A percentile compares a stretch with the other conserved stretches of the same genome.
These are phyloP conservation scores for Mionectes macconnelli DNA, from an alignment of 2,113 vertebrate genomes.

Conservation along the genomic window DNA sequence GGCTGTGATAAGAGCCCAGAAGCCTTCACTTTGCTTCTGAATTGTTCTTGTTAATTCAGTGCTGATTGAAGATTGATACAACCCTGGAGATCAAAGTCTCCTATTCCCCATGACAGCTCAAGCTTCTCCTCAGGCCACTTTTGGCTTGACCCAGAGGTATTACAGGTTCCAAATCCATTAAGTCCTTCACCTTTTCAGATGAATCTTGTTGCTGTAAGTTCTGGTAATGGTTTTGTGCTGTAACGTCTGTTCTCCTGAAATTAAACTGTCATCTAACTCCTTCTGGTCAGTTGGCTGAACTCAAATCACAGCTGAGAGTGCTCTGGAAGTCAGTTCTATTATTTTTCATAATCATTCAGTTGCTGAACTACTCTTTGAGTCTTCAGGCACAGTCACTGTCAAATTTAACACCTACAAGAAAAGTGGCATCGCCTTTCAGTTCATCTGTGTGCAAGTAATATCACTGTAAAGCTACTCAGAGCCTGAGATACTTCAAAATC, in stretches of 20 bases:
- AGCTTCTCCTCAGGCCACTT: slow-evolving; percentile 1
- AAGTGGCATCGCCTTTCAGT: neutral
- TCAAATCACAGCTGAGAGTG: neutral
- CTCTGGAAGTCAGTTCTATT: neutral
- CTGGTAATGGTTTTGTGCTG: slow-evolving; percentile 15
- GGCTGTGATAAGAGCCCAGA: neutral
- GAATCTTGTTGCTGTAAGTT: neutral
- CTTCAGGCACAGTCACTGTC: neutral
- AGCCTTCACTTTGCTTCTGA: neutral
- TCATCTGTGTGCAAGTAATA: neutral
- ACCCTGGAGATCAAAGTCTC: slow-evolving; percentile 29
- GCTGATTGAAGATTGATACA: slow-evolving; percentile 49
- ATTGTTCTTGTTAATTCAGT: slow-evolving; percentile 53
- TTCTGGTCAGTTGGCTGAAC: slow-evolving; percentile 21
- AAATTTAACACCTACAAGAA: neutral
- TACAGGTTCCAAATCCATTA: slow-evolving; percentile 22
- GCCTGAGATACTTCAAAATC: neutral
- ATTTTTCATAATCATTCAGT: neutral
- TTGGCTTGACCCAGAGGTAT: slow-evolving; percentile 1
- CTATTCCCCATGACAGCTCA: neutral
- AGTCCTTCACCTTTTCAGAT: slow-evolving; percentile 1
- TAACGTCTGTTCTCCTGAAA: neutral
- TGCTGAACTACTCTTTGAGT: neutral
- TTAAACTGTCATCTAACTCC: slow-evolving; percentile 13
- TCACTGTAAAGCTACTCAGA: neutral